These are phyloP conservation scores for Leucophora obtusa DNA, from an alignment of 2,888 invertebrate species.

Conservation along the genomic window DNA sequence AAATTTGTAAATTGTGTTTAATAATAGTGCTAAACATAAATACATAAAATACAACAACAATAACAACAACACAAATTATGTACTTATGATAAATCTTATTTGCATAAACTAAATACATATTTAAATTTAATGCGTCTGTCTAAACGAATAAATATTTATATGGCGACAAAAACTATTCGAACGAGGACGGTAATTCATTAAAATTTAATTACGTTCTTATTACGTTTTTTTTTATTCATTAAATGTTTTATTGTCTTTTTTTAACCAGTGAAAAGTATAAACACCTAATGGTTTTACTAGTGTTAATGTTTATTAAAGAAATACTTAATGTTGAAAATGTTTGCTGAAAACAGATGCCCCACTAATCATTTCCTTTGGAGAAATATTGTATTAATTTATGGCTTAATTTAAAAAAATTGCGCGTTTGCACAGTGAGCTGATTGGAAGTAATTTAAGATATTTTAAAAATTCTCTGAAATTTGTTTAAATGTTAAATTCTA, in stretches of 20 bases:
- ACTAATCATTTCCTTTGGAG: slow-evolving; percentile 44
- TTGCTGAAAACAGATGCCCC: slow-evolving; percentile 52
- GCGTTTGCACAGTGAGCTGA: background rate
- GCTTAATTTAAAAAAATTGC: slow-evolving; percentile 10
- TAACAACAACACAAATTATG: background rate
- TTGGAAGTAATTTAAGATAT: background rate
- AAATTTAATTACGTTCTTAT: background rate
- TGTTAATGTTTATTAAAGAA: background rate
- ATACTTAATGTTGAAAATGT: background rate
- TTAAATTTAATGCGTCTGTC: background rate
- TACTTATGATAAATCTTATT: background rate
- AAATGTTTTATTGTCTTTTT: background rate
- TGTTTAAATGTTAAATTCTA: too few species aligned
- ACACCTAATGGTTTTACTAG: background rate
- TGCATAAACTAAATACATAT: slow-evolving; percentile 5
- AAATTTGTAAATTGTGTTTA: background rate
- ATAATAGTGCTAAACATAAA: background rate
- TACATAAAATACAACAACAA: background rate
- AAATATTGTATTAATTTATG: slow-evolving; percentile 13
- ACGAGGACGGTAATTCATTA: background rate
- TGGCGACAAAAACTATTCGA: background rate
- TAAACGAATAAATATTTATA: background rate
- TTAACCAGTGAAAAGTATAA: background rate
- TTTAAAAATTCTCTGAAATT: too few species aligned
- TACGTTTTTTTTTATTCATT: background rate